phyloP scores from a whole-genome alignment of 1,140 invertebrate species.

The Andricus grossulariae region DNA sequence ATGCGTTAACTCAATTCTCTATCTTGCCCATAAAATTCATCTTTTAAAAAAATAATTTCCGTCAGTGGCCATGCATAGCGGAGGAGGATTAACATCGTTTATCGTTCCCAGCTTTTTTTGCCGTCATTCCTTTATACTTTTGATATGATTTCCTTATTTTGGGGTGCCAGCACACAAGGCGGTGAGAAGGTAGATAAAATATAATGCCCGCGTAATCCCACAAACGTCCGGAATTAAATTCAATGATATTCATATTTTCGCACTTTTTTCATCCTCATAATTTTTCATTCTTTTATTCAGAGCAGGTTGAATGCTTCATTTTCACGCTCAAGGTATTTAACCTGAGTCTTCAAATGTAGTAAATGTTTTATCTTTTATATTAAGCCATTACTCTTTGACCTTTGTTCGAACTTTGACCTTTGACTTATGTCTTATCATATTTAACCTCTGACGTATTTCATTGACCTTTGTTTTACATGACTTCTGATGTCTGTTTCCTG shows the following conservation, averaged over 20 bases:
- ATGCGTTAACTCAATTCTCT: too few relatives aligned
- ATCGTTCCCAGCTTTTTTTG: neutral
- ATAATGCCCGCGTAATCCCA: constrained; percentile 39
- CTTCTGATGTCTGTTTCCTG: too few relatives aligned
- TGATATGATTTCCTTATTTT: neutral
- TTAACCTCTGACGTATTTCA: too few relatives aligned
- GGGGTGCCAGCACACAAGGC: neutral
- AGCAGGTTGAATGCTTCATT: neutral
- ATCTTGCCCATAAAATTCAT: neutral
- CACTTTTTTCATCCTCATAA: neutral
- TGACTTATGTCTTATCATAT: too few relatives aligned
- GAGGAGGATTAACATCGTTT: neutral
- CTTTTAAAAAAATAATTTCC: neutral
- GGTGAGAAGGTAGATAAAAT: constrained; percentile 41
- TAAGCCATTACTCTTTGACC: too few relatives aligned
- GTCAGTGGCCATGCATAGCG: neutral
- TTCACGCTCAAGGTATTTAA: too few relatives aligned
- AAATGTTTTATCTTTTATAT: too few relatives aligned
- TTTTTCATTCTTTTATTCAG: neutral
- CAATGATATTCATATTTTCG: constrained; percentile 26
- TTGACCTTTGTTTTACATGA: too few relatives aligned
- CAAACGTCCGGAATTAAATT: constrained; percentile 36
- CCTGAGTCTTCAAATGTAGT: too few relatives aligned
- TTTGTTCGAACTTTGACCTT: too few relatives aligned
- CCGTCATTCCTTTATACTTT: neutral